Evolutionary conservation across 2,888 invertebrate genomes (phyloP), one percentile per base, ranked within the genome.

Genomic region (Eutolmus rufibarbis): DNA sequence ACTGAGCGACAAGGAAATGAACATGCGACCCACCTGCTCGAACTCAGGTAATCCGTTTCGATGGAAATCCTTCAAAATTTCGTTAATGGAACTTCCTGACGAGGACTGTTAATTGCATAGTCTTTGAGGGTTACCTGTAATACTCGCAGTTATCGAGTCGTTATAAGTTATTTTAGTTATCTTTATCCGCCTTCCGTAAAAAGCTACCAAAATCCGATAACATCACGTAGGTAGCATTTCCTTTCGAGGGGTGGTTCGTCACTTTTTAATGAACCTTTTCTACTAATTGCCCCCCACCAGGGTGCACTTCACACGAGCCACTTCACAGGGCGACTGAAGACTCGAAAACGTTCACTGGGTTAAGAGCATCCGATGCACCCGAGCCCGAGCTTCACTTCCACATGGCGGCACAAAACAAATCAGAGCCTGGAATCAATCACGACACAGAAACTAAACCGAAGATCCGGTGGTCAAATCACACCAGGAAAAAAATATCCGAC

Each of bases 361-460:
- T 79, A 79, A 79, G 79, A 51, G 79, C 79, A 79, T 78, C 16
- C 79, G n/a, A 28, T 79, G 3, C 37, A 46, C 51, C 40, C 23
- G 51, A 66, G 66, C 23, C 66, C 51, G 31, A 28, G 51, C 28
- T 5, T 23, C 51, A 79, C 79, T 51, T 66, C 66, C 51, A 51
- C 79, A 51, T 31, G 31, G n/a, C 31, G 14, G 46, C 79, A 79
- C 79, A 79, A 79, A 79, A 28, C 79, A 79, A 79, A 31, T 79
- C 46, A 51, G 28, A 28, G 31, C 79, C n/a, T 51, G 51, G 16
- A 56, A 79, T 51, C 34, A 79, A 79, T 79, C 78, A 23, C 66
- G 19, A 28, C 28, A 28, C 66, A 16, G 56, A 4, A n/a, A n/a
- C 5, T 56, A 9, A 56, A 40, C 12, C 12, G 8, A 19, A 23